Base-by-base conservation (phyloP, 1,140 invertebrate genomes). In the Hermatobates lingyangjiaoensis region DNA sequence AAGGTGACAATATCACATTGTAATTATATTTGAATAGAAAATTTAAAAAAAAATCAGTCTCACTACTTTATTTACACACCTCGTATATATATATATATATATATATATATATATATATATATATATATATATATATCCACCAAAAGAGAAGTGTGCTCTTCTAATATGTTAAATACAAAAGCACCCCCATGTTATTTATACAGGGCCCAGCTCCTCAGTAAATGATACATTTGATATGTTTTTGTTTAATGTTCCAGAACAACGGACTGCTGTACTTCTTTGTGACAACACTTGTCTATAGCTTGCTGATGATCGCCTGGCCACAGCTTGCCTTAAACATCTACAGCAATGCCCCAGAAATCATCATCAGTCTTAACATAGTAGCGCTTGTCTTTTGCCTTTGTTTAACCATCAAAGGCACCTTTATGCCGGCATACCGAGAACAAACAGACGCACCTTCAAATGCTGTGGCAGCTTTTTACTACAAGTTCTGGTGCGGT, bases 191-290 rank as follows among this genome's bases (percentile, higher is more conserved):
- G n/a, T n/a, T n/a, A n/a, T n/a, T n/a, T n/a, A n/a, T n/a, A n/a
- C n/a, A n/a, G n/a, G n/a, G n/a, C n/a, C n/a, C n/a, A n/a, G n/a
- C n/a, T n/a, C n/a, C n/a, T n/a, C n/a, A n/a, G n/a, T n/a, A n/a
- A n/a, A n/a, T n/a, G n/a, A n/a, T n/a, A n/a, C n/a, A n/a, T n/a
- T n/a, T n/a, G n/a, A n/a, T n/a, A n/a, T n/a, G n/a, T n/a, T n/a
- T n/a, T 25, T 50, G 2, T 48, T 48, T 54, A 48, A 15, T 48
- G 27, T 56, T 51, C 27, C 52, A 63, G 57, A 72, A 71, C 55
- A 75, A 75, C 59, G 74, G 74, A 1, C 67, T 75, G 51, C 45
- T 64, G 25, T 74, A 70, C 59, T 77, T n/a, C n/a, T 68, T 58
- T 50, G 65, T 12, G 59, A 66, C 3, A 68, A 68, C 7, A 60